These are phyloP conservation scores for Alligator mississippiensis DNA, from an alignment of 2,113 vertebrate genomes.

Conservation along the genomic window DNA sequence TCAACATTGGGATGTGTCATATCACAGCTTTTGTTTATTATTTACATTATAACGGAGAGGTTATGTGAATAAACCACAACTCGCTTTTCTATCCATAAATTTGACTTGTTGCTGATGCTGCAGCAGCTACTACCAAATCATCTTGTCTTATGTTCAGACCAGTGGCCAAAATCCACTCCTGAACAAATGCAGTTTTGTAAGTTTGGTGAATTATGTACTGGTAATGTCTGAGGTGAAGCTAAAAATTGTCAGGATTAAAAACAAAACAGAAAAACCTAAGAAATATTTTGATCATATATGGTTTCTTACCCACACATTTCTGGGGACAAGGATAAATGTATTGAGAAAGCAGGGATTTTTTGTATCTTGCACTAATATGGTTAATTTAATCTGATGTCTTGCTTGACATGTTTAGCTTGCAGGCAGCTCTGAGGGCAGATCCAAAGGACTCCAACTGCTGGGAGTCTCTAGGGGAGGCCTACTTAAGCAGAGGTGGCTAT, in stretches of 20 bases:
- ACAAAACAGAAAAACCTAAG: neutral
- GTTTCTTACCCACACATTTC: neutral
- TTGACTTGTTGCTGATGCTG: neutral
- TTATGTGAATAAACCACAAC: neutral
- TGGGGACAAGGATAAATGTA: neutral
- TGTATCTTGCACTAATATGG: neutral
- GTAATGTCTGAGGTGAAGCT: too few relatives aligned
- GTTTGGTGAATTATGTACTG: neutral
- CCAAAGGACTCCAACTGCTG: slow-evolving; percentile 94
- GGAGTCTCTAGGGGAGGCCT: slow-evolving; percentile 97
- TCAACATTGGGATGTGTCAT: too few relatives aligned
- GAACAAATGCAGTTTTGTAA: neutral
- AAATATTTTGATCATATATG: neutral
- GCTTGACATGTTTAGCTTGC: slow-evolving; percentile 81
- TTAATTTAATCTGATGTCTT: neutral
- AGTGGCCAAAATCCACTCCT: neutral
- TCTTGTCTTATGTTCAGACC: neutral
- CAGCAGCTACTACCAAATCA: neutral
- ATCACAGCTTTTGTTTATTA: too few relatives aligned
- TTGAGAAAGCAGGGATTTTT: neutral
- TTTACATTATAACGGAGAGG: neutral
- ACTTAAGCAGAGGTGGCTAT: slow-evolving; percentile 92
- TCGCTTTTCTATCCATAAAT: neutral
- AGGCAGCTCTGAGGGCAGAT: slow-evolving; percentile 95
- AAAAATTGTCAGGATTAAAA: neutral